These are phyloP conservation scores for Phodopus roborovskii DNA, from an alignment of 2,113 vertebrate species.

Conservation along the genomic window DNA sequence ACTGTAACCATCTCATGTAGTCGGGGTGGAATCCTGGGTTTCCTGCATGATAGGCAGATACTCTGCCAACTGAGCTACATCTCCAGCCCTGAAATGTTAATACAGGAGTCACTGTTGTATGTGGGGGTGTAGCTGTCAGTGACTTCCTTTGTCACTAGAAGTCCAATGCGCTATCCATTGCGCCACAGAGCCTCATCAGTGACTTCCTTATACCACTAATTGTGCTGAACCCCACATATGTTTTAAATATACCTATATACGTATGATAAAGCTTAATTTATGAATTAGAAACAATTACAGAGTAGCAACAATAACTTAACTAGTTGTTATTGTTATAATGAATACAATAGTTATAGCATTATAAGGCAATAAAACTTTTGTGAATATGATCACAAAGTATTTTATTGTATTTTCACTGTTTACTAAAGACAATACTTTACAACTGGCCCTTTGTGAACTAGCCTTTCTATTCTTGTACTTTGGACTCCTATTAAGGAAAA, in stretches of 20 bases:
- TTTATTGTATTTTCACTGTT: background rate
- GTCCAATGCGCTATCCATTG: too few species aligned
- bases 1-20: background rate
- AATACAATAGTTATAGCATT: background rate
- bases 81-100: background rate
- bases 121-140: background rate
- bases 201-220: background rate
- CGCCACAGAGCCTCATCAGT: too few species aligned
- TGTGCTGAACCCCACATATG: background rate
- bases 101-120: too few species aligned
- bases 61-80: background rate
- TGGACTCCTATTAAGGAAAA: background rate
- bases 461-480: background rate
- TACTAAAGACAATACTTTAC: background rate
- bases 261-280: background rate
- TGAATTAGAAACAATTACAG: background rate
- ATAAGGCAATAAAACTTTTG: background rate
- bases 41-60: background rate
- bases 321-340: background rate
- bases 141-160: background rate
- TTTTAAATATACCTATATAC: background rate
- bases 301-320: background rate
- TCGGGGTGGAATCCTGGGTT: background rate
- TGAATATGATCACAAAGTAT: background rate
- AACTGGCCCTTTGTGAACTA: background rate